A percentile compares a stretch with the other conserved stretches of the same genome.
Evolutionary conservation across 2,113 vertebrate species (phyloP).

Genomic region (Sorex fumeus): DNA sequence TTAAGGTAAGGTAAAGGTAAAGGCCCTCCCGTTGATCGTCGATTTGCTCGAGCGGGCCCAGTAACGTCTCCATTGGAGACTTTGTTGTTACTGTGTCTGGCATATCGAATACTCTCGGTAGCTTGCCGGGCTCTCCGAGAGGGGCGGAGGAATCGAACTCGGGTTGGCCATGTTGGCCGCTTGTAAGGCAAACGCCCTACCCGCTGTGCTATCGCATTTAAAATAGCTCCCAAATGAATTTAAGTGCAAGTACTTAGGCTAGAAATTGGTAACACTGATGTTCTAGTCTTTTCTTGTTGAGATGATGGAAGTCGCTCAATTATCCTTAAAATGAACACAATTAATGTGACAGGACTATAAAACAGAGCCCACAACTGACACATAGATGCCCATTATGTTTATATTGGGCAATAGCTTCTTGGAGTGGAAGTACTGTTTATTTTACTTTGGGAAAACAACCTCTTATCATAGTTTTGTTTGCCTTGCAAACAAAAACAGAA

Average conservation of each 20-base stretch:
- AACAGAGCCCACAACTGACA: conserved; percentile 8
- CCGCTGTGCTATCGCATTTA: too few species aligned
- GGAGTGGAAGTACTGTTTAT: background rate
- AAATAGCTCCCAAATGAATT: conserved; percentile 32
- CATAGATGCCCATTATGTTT: background rate
- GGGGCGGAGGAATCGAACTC: too few species aligned
- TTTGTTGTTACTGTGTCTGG: too few species aligned
- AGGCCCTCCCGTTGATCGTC: too few species aligned
- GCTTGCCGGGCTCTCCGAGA: too few species aligned
- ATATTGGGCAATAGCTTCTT: background rate
- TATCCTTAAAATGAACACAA: background rate
- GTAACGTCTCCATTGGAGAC: too few species aligned
- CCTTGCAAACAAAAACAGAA: background rate
- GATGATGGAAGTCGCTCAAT: background rate
- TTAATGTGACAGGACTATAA: background rate
- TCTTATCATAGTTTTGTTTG: background rate
- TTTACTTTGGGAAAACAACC: conserved; percentile 35
- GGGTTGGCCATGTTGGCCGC: too few species aligned
- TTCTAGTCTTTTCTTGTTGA: background rate
- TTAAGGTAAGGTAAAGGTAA: too few species aligned
- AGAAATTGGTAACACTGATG: background rate
- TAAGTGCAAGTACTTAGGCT: background rate
- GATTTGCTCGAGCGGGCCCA: too few species aligned
- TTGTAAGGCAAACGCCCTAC: too few species aligned
- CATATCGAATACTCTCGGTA: too few species aligned